Evolutionary conservation across 1,140 invertebrate genomes (phyloP).

Genomic region (Sitophilus oryzae): DNA sequence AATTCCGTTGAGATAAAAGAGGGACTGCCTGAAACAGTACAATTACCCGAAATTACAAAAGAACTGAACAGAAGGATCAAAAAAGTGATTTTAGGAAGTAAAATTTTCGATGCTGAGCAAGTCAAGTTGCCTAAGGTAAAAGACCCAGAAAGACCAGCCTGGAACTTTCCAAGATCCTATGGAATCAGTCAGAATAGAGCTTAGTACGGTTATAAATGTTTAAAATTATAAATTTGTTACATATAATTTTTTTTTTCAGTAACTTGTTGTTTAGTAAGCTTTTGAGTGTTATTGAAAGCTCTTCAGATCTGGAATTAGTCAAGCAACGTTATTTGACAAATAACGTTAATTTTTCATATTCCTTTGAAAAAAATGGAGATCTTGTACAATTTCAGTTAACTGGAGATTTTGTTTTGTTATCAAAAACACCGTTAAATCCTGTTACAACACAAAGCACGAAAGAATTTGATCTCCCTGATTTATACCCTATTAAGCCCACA

Average conservation of each 20-base stretch:
- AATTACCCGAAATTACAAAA: conserved; percentile 43
- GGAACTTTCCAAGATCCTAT: conserved; percentile 62
- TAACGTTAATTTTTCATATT: conserved; percentile 50
- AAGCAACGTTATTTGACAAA: conserved; percentile 52
- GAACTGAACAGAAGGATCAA: conserved; percentile 52
- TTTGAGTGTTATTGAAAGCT: conserved; percentile 62
- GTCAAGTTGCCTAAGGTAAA: conserved; percentile 66
- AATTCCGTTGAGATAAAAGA: conserved; percentile 62
- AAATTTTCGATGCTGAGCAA: conserved; percentile 73
- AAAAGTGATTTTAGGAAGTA: conserved; percentile 60
- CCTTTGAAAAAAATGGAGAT: conserved; percentile 57
- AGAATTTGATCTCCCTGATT: conserved; percentile 54
- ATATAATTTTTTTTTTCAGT: conserved; percentile 44
- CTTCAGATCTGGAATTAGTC: conserved; percentile 49
- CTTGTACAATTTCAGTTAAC: conserved; percentile 57
- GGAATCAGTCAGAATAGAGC: conserved; percentile 64
- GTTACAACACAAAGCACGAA: conserved; percentile 43
- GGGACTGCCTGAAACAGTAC: conserved; percentile 54
- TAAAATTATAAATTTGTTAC: not conserved
- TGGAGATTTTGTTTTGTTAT: conserved; percentile 60
- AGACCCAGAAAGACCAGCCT: conserved; percentile 62
- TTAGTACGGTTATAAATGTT: conserved; percentile 55
- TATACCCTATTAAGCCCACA: conserved; percentile 64
- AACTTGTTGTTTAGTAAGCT: conserved; percentile 62
- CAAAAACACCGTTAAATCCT: conserved; percentile 53